Evolutionary conservation across 2,113 vertebrate genomes (phyloP), one percentile per base, ranked within the genome.

Genomic region (Eptatretus burgeri): DNA sequence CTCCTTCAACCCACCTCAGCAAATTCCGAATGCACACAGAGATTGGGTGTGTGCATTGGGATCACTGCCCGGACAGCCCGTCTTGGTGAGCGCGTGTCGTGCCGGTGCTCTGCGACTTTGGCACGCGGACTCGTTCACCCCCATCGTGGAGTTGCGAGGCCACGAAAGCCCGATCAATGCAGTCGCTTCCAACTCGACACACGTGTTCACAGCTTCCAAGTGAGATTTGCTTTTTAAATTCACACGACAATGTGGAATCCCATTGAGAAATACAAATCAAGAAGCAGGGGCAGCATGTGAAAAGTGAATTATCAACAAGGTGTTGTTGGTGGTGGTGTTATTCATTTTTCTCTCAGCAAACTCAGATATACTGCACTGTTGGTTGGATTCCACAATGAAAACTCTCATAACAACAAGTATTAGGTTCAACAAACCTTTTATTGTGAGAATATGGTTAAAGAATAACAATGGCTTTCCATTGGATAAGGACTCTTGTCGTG

Each of bases 151-250:
- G 65, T 72, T 87, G 70, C 80, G 76, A 64, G 89, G 80, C 8
- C 89, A 98, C 0, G 86, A 94, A 66, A 83, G 81, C 67, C 83
- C 89, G 5, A 83, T 98, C 70, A 96, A 85, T 62, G 77, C 81
- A 63, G 79, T 96, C 69, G 83, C 81, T 64, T 77, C 79, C 67
- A 96, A 98, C 74, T 78, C 82, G 69, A 80, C 72, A 73, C 83
- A 87, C 49, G 75, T 93, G 65, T 96, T 94, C 72, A 89, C 85
- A 41, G 86, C 85, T 63, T 76, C 86, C 9, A 87, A 98, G 89
- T 96, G 72, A 91, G 89, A 64, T 63, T 17, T 11, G 17, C 51
- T 13, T 66, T 66, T 17, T 62, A 14, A 56, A 0, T 53, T 0
- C 11, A 14, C 10, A 10, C 20, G 10, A 60, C 56, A 10, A 19